Base-by-base conservation (phyloP, 1,140 invertebrate genomes). In the Colletes latitarsis region DNA sequence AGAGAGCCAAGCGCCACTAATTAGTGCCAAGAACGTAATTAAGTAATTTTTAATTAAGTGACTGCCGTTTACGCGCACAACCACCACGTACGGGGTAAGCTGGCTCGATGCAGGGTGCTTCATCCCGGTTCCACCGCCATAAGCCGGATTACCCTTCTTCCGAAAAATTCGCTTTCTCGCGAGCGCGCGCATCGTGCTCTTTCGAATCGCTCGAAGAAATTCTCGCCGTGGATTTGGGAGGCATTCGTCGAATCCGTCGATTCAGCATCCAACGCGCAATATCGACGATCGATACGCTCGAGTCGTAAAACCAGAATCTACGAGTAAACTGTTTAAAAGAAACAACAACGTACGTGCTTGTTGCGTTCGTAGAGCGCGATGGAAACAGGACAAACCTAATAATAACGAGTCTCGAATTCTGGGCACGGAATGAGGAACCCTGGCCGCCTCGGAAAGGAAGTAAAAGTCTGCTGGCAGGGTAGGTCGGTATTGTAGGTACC, bases 41-140 rank as follows among this genome's bases (percentile, higher is more conserved):
- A 94, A 94, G 94, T 94, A 94, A 94, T 94, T 94, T 94, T 95
- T 94, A 94, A 95, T 94, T 94, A 94, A 95, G 93, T 93, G 93
- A 94, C 92, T 93, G 89, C 86, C 91, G 91, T 92, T 93, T 92
- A 92, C 88, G 88, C 86, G 89, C 88, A 89, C 88, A 91, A 90
- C 88, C 84, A 88, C 83, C 79, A 83, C 87, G 84, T 82, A 79
- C 75, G 74, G 85, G 83, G 81, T 82, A 82, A 83, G 64, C 85
- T 89, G 74, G 86, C 83, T 83, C 83, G 86, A 87, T 86, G 86
- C 87, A 82, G 81, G 77, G 81, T 89, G 84, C 88, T 88, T 89
- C 83, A 88, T 89, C 84, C 77, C 77, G 81, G 66, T 53, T 86
- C 66, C 82, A 85, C 86, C 85, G 80, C 79, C 82, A 82, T 82